phyloP scores from a whole-genome alignment of 2,888 invertebrate species.

The Euzetes globulus region DNA sequence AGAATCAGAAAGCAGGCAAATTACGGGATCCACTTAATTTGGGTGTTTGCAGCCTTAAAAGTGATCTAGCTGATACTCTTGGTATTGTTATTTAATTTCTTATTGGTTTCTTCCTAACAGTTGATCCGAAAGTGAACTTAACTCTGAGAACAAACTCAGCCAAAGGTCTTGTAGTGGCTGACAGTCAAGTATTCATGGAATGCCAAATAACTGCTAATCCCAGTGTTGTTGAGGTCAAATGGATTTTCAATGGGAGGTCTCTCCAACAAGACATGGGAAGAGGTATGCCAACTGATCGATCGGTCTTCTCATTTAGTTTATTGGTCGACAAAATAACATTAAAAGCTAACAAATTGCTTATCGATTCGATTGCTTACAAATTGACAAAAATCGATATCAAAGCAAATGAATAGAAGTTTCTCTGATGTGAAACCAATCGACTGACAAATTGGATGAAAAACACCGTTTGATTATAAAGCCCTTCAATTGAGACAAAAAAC shows the following conservation, averaged over 20 bases:
- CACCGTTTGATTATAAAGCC: not conserved
- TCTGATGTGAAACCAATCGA: slow-evolving; percentile 5
- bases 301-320: not conserved
- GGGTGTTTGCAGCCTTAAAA: no score
- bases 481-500: not conserved
- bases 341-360: not conserved
- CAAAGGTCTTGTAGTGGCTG: not conserved
- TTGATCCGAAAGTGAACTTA: slow-evolving; percentile 25
- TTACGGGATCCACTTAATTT: no score
- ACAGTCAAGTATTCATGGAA: slow-evolving; percentile 24
- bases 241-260: slow-evolving; percentile 23
- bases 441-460: not conserved
- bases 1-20: no score
- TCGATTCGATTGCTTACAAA: slow-evolving; percentile 11
- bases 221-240: slow-evolving; percentile 26
- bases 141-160: not conserved
- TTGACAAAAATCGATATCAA: not conserved
- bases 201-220: slow-evolving; percentile 15
- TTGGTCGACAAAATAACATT: not conserved
- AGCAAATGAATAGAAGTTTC: not conserved
- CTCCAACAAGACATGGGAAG: slow-evolving; percentile 12
- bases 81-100: not conserved
- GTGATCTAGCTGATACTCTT: no score
- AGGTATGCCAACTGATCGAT: slow-evolving; percentile 9
- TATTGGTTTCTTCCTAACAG: not conserved